A percentile compares a stretch with the other conserved stretches of the same genome.
phyloP scores from a whole-genome alignment of 1,140 invertebrate species.

The Drosophila virilis region DNA sequence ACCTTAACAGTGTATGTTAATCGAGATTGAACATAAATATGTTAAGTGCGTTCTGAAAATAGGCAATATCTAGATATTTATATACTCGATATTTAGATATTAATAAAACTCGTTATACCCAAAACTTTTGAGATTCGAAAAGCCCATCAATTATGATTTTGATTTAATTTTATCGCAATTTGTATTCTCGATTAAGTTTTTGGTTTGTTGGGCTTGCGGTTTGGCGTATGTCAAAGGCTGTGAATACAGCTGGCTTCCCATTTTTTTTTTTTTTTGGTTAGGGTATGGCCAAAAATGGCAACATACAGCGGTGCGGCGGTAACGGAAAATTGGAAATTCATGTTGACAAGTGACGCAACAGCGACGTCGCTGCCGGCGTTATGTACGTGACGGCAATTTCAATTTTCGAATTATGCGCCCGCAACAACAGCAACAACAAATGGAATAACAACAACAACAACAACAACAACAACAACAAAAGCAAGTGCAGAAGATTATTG shows the following conservation, averaged over 20 bases:
- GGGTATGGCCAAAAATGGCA: constrained; percentile 26
- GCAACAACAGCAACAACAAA: constrained; percentile 6
- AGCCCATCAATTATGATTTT: background rate
- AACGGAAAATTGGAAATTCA: constrained; percentile 76
- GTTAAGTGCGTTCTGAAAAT: no score
- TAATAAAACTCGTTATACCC: no score
- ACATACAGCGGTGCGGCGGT: constrained; percentile 32
- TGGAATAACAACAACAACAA: background rate
- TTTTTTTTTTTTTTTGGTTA: constrained; percentile 21
- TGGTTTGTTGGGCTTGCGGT: background rate
- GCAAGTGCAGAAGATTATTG: constrained; percentile 49
- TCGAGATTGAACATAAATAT: no score
- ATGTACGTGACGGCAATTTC: constrained; percentile 75
- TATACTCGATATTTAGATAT: no score
- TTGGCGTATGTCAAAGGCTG: background rate
- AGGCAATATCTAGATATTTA: no score
- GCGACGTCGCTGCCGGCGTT: constrained; percentile 55
- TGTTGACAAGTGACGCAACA: constrained; percentile 70
- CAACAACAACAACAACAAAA: constrained; percentile 5
- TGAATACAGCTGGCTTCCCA: constrained; percentile 3
- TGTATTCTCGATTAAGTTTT: background rate
- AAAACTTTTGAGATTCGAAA: background rate
- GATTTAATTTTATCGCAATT: background rate
- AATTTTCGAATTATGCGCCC: constrained; percentile 66
- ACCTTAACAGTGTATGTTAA: no score